These are phyloP conservation scores for Zaprionus kolodkinae DNA, from an alignment of 1,140 invertebrate genomes.

Conservation along the genomic window DNA sequence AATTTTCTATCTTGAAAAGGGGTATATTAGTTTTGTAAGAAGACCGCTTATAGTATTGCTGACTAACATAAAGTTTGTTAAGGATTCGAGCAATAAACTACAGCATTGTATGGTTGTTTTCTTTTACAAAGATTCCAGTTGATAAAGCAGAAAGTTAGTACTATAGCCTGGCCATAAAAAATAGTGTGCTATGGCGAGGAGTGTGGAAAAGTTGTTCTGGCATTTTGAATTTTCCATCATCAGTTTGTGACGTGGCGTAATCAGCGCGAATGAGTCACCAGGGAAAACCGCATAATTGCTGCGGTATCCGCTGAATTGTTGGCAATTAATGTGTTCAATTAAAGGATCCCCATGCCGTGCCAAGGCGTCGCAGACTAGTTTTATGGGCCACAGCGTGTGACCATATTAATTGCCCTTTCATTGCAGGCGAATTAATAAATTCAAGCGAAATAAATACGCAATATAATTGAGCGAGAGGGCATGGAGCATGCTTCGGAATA, in stretches of 20 bases:
- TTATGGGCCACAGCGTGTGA: constrained; percentile 5
- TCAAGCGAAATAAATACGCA: constrained; percentile 3
- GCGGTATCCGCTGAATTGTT: constrained; percentile 3
- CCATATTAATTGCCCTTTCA: constrained; percentile 7
- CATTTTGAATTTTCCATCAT: constrained; percentile 5
- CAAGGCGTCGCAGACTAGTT: neutral
- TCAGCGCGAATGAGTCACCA: constrained; percentile 6
- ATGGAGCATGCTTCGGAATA: neutral
- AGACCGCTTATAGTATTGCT: no score
- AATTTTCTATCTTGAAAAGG: neutral
- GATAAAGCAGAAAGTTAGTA: neutral
- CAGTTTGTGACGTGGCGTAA: constrained; percentile 2
- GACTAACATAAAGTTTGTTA: no score
- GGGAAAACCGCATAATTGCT: constrained; percentile 6
- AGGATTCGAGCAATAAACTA: no score
- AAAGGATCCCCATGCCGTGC: constrained; percentile 2
- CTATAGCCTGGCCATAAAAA: neutral
- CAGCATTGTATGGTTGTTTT: no score
- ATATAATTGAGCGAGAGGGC: neutral
- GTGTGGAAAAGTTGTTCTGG: neutral
- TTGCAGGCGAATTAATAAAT: constrained; percentile 2
- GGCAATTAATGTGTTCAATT: constrained; percentile 7
- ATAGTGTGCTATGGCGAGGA: neutral
- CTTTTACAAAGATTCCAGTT: neutral
- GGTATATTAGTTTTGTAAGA: neutral